A percentile compares a stretch with the other conserved stretches of the same genome.
phyloP scores from a whole-genome alignment of 2,113 vertebrate genomes.

The Procapra przewalskii region DNA sequence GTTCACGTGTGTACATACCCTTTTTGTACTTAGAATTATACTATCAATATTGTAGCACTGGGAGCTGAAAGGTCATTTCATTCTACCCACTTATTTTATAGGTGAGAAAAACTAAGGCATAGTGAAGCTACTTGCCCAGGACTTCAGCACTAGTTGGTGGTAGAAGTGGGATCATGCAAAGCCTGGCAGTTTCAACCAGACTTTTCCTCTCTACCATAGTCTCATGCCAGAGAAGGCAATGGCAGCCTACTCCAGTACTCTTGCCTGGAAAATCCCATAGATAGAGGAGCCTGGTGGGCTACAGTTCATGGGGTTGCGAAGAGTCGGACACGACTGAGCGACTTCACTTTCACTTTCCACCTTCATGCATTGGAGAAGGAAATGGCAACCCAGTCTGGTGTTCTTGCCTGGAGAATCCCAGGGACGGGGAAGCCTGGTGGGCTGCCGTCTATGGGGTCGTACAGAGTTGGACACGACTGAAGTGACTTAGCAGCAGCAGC shows the following conservation, averaged over 20 bases:
- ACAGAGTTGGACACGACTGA: background rate
- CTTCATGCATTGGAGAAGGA: too few relatives aligned
- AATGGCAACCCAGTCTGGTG: too few relatives aligned
- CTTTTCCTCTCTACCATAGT: background rate
- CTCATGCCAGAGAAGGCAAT: background rate
- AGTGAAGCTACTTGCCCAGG: background rate
- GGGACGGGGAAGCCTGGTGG: too few relatives aligned
- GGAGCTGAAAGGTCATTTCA: background rate
- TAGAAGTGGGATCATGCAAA: background rate
- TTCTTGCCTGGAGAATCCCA: too few relatives aligned
- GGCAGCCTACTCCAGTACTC: background rate
- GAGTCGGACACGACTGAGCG: background rate
- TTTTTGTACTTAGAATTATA: background rate
- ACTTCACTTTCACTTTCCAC: too few relatives aligned
- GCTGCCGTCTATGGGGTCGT: too few relatives aligned
- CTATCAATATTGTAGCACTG: background rate
- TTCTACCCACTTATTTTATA: background rate
- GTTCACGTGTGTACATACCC: fast-evolving
- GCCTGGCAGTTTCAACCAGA: background rate
- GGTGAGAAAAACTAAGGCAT: background rate
- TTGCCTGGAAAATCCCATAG: background rate
- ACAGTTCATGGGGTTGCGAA: background rate
- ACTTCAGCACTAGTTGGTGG: background rate
- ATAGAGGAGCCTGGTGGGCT: too few relatives aligned
- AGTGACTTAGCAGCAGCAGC: background rate